phyloP scores from a whole-genome alignment of 2,113 vertebrate genomes.

The Mesembrinibis cayennensis region DNA sequence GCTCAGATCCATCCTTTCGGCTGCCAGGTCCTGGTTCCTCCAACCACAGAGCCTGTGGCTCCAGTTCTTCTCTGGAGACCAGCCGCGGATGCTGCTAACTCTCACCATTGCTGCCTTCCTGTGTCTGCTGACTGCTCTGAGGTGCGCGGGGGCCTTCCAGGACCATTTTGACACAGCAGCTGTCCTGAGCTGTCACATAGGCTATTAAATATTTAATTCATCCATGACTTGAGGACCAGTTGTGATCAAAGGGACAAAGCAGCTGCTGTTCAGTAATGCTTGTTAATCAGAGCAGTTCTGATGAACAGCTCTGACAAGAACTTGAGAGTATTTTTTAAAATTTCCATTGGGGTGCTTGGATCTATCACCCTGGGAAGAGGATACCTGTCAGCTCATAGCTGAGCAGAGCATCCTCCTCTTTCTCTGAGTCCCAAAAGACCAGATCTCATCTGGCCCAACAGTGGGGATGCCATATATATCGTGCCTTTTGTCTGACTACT shows the following conservation, averaged over 20 bases:
- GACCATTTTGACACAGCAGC: background rate
- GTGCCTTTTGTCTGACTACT: background rate
- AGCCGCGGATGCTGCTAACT: background rate
- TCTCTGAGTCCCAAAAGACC: background rate
- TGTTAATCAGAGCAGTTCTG: slow-evolving; percentile 16
- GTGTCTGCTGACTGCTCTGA: background rate
- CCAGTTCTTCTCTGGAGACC: background rate
- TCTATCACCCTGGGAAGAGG: background rate
- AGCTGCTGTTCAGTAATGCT: background rate
- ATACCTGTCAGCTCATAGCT: background rate
- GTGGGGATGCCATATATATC: background rate
- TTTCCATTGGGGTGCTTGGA: background rate
- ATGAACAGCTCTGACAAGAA: slow-evolving; percentile 20
- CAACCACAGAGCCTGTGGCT: background rate
- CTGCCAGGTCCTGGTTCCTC: background rate
- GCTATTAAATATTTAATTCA: slow-evolving; percentile 23
- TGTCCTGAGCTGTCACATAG: slow-evolving; percentile 33
- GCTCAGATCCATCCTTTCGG: background rate
- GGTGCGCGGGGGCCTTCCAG: background rate
- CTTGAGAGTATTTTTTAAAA: background rate
- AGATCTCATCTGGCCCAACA: background rate
- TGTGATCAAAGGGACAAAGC: background rate
- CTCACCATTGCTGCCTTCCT: background rate
- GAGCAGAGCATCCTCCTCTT: background rate
- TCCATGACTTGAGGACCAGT: background rate